Percentiles rank a stretch among this genome's conserved stretches.
Evolutionary conservation across 2,888 invertebrate genomes (phyloP).

Genomic region (Orthosia gracilis): DNA sequence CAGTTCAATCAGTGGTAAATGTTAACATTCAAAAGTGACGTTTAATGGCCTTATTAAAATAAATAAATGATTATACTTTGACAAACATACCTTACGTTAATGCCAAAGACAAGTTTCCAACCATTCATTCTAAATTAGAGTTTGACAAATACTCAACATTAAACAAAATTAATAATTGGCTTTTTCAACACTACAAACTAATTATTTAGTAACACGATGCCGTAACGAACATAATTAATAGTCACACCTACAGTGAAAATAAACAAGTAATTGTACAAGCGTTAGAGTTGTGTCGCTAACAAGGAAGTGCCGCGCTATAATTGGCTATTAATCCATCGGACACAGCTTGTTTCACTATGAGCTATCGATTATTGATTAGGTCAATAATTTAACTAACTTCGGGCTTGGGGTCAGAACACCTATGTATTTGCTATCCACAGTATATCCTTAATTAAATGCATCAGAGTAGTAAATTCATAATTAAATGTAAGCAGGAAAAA

Average conservation of each 20-base stretch:
- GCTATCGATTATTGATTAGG: constrained; percentile 28
- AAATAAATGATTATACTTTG: too few relatives aligned
- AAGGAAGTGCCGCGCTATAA: constrained; percentile 20
- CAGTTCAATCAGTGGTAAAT: too few relatives aligned
- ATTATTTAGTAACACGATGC: not conserved
- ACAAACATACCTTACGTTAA: too few relatives aligned
- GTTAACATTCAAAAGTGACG: too few relatives aligned
- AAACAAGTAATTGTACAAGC: not conserved
- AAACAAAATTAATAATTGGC: too few relatives aligned
- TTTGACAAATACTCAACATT: too few relatives aligned
- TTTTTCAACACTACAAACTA: not conserved
- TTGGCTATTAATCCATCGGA: constrained; percentile 43
- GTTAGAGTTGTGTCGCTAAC: not conserved
- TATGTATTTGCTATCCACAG: not conserved
- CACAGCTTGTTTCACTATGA: constrained; percentile 32
- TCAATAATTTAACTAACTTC: constrained; percentile 25
- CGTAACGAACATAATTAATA: not conserved
- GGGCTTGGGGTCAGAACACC: not conserved
- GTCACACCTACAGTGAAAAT: not conserved
- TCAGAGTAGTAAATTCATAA: too few relatives aligned
- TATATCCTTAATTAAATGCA: too few relatives aligned
- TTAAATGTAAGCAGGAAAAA: too few relatives aligned
- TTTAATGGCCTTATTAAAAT: too few relatives aligned
- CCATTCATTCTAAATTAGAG: too few relatives aligned
- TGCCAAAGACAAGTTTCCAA: too few relatives aligned